phyloP scores from a whole-genome alignment of 2,797 vertebrate species.

The Halcyon smyrnensis region DNA sequence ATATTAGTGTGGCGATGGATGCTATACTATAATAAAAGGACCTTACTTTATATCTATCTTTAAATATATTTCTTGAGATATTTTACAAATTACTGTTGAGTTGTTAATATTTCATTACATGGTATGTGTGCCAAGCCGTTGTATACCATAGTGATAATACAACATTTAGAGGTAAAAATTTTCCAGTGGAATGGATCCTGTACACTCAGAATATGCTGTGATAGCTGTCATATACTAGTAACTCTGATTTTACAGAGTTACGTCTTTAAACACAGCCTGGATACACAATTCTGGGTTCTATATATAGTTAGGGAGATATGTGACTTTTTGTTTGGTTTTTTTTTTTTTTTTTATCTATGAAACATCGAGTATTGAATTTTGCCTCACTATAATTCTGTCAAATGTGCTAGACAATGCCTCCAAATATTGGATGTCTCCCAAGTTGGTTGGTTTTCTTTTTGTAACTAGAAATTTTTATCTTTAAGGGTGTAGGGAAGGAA shows the following conservation, averaged over 20 bases:
- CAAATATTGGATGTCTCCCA: neutral
- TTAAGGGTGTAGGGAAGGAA: rapidly evolving
- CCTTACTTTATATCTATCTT: neutral
- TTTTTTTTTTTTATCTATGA: neutral
- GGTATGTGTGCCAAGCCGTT: neutral
- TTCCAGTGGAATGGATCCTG: neutral
- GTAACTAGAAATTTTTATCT: neutral
- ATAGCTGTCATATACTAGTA: neutral
- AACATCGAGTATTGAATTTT: neutral
- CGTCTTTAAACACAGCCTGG: neutral
- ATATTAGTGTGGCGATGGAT: neutral
- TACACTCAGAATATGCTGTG: neutral
- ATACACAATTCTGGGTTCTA: neutral
- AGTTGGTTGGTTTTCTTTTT: neutral
- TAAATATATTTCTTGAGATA: neutral
- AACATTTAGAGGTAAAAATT: neutral
- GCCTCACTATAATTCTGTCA: neutral
- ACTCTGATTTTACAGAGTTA: neutral
- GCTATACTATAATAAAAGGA: neutral
- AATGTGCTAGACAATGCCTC: neutral
- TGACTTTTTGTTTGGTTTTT: neutral
- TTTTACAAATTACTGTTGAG: neutral
- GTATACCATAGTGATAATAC: neutral
- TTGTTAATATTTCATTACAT: neutral
- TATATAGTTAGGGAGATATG: neutral